A percentile compares a stretch with the other conserved stretches of the same genome.
Conservation (phyloP, 2,888 invertebrate species). For the Apodemia mormo region DNA sequence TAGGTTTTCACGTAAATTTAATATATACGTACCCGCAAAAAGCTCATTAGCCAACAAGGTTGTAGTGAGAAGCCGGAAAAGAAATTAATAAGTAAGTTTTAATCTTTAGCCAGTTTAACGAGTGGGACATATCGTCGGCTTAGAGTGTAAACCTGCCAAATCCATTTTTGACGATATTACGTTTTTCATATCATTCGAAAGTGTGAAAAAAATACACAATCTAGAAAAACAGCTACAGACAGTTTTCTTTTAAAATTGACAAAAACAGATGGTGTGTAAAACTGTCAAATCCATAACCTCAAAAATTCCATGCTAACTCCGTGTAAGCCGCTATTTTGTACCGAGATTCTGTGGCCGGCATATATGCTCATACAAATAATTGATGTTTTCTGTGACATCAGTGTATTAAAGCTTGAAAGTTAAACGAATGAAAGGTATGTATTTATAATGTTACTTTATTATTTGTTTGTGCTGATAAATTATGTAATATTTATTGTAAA, state of each 20-base stretch:
- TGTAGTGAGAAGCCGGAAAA: conserved; percentile 10
- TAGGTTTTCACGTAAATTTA: neutral
- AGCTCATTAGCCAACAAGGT: neutral
- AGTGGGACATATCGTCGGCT: neutral
- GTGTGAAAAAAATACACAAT: too few species aligned
- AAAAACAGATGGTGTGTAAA: neutral
- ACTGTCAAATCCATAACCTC: neutral
- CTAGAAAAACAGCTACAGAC: too few species aligned
- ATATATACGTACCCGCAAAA: neutral
- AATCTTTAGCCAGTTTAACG: neutral
- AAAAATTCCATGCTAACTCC: neutral
- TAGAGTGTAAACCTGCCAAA: neutral
- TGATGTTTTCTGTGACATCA: neutral
- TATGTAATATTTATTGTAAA: too few species aligned
- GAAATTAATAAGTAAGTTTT: neutral
- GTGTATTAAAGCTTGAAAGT: neutral
- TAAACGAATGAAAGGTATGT: too few species aligned
- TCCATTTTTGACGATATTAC: too few species aligned
- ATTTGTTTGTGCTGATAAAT: too few species aligned
- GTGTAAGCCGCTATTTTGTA: neutral
- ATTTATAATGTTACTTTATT: too few species aligned
- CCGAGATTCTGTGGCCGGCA: neutral
- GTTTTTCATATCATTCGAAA: too few species aligned
- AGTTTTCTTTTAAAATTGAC: neutral
- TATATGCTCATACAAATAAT: neutral